Evolutionary conservation across 2,113 vertebrate genomes (phyloP).

Genomic region (Strix aluco): DNA sequence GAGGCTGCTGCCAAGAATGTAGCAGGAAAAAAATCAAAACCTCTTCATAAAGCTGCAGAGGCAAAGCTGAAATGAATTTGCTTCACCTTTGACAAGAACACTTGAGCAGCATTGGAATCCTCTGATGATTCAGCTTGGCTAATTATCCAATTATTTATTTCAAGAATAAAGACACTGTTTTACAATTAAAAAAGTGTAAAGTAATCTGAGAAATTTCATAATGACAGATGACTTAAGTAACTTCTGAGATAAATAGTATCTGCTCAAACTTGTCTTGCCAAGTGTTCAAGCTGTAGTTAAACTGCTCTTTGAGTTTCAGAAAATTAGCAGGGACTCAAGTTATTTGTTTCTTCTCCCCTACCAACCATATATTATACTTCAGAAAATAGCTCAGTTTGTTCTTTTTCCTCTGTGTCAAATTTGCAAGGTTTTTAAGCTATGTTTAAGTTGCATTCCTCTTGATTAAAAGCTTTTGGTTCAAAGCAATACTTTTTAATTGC

Average conservation of each 20-base stretch:
- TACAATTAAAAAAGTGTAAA: constrained; percentile 71
- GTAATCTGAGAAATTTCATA: constrained; percentile 74
- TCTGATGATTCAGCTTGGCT: constrained; percentile 81
- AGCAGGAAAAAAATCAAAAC: constrained; percentile 72
- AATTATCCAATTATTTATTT: constrained; percentile 86
- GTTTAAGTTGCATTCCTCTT: constrained; percentile 80
- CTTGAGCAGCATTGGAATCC: constrained; percentile 73
- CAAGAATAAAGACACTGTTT: constrained; percentile 73
- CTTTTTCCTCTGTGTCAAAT: constrained; percentile 61
- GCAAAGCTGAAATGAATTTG: constrained; percentile 76
- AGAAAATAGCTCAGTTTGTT: constrained; percentile 57
- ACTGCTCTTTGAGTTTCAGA: neutral
- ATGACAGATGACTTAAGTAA: constrained; percentile 70
- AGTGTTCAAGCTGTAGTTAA: constrained; percentile 9
- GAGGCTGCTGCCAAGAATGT: constrained; percentile 75
- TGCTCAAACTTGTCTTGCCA: constrained; percentile 54
- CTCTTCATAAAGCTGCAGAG: constrained; percentile 68
- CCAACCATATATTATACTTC: constrained; percentile 17
- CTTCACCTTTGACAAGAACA: constrained; percentile 83
- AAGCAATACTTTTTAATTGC: constrained; percentile 86
- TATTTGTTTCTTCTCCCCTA: constrained; percentile 49
- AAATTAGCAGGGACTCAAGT: neutral
- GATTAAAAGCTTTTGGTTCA: constrained; percentile 86
- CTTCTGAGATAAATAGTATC: constrained; percentile 70
- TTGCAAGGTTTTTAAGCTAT: constrained; percentile 66